These are phyloP conservation scores for Patella depressa DNA, from an alignment of 2,888 invertebrate genomes.

Conservation along the genomic window DNA sequence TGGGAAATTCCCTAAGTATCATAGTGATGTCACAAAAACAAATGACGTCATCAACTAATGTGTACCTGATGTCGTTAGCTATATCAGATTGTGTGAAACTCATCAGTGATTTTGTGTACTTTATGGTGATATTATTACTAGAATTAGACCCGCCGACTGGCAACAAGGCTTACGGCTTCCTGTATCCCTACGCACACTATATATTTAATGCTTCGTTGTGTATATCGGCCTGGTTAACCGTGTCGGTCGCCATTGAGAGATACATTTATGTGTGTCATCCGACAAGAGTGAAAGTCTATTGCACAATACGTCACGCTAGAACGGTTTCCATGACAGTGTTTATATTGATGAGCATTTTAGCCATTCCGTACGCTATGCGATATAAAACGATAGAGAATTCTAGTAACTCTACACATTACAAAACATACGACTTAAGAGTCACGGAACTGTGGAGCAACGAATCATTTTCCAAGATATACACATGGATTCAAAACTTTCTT, in stretches of 20 bases:
- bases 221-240: constrained; percentile 67
- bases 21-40: constrained; percentile 62
- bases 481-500: constrained; percentile 65
- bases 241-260: constrained; percentile 67
- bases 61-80: constrained; percentile 65
- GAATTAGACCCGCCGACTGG: constrained; percentile 54
- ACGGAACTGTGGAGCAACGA: constrained; percentile 62
- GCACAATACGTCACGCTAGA: constrained; percentile 60
- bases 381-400: constrained; percentile 52
- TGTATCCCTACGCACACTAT: constrained; percentile 70
- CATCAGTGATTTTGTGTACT: constrained; percentile 67
- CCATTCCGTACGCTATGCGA: constrained; percentile 64
- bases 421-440: constrained; percentile 51
- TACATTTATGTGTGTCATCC: constrained; percentile 69
- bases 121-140: constrained; percentile 59
- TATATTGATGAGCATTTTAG: constrained; percentile 59
- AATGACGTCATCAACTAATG: constrained; percentile 67
- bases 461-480: constrained; percentile 56
- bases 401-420: constrained; percentile 42
- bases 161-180: constrained; percentile 57
- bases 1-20: constrained; percentile 64
- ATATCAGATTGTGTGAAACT: constrained; percentile 67
- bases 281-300: constrained; percentile 53
- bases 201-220: constrained; percentile 65
- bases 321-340: constrained; percentile 57